Conservation (phyloP, 1,140 invertebrate species). For the Subanguina moxae region DNA sequence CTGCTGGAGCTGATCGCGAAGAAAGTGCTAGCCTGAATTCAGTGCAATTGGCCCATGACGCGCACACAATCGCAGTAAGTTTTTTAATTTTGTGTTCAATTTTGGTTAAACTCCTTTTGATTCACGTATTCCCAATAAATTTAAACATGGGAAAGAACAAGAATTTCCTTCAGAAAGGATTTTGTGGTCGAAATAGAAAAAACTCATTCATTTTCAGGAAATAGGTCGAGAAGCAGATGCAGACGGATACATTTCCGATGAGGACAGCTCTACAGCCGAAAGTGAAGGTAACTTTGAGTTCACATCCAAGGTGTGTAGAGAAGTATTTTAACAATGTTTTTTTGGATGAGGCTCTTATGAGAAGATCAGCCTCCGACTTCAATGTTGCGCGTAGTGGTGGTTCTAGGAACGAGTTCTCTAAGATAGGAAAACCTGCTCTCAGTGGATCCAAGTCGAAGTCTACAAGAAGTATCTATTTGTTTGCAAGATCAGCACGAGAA, state of each 20-base stretch:
- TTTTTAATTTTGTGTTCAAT: no score
- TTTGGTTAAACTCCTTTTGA: no score
- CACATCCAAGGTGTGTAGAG: background rate
- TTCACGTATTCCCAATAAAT: no score
- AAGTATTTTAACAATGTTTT: background rate
- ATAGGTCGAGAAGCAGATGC: slow-evolving; percentile 26
- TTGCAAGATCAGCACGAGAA: slow-evolving; percentile 75
- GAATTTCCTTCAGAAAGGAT: no score
- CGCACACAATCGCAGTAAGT: background rate
- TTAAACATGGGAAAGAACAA: no score
- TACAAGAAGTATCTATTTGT: slow-evolving; percentile 65
- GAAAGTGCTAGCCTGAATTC: background rate
- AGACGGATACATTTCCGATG: slow-evolving; percentile 33
- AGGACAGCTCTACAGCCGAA: background rate
- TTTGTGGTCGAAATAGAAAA: no score
- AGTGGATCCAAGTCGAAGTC: background rate
- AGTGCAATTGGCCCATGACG: background rate
- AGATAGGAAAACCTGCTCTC: background rate
- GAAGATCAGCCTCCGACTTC: slow-evolving; percentile 7
- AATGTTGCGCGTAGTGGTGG: background rate
- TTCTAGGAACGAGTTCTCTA: background rate
- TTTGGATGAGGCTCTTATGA: background rate
- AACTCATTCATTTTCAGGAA: slow-evolving; percentile 20
- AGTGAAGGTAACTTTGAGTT: background rate
- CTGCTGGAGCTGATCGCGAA: background rate